phyloP scores from a whole-genome alignment of 2,888 invertebrate species.

The Lasioglossum morio region DNA sequence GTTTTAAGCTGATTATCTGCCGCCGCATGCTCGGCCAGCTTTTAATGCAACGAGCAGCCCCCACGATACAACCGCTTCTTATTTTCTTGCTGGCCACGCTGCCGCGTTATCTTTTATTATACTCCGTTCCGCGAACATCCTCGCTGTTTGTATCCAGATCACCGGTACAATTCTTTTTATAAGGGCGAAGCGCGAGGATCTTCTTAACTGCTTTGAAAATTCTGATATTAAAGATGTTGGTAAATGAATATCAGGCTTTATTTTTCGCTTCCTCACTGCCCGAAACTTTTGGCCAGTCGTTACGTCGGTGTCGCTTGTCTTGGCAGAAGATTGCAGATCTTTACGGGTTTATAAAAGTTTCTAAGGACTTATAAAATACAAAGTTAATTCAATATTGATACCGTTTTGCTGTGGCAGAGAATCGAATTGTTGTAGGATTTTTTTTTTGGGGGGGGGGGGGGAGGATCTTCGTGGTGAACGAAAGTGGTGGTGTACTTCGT shows the following conservation, averaged over 20 bases:
- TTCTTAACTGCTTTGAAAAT: background rate
- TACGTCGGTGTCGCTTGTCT: background rate
- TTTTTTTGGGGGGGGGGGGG: too few species aligned
- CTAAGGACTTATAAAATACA: background rate
- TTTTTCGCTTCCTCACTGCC: background rate
- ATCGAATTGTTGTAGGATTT: background rate
- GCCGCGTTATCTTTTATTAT: slow-evolving; percentile 10
- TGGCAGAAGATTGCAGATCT: background rate
- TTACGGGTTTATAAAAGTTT: background rate
- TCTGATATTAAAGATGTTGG: background rate
- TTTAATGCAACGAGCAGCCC: slow-evolving; percentile 60
- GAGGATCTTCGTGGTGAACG: background rate
- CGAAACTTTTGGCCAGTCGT: background rate
- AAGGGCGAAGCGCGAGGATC: background rate
- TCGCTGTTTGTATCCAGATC: background rate
- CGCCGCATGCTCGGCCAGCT: slow-evolving; percentile 44
- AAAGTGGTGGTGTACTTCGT: background rate
- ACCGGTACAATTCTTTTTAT: background rate
- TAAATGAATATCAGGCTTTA: background rate
- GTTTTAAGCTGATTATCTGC: slow-evolving; percentile 82
- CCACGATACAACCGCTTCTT: background rate
- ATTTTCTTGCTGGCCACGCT: slow-evolving; percentile 9
- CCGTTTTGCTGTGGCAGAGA: background rate
- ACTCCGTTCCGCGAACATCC: background rate
- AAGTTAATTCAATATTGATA: background rate